These are phyloP conservation scores for Clarias batrachus DNA, from an alignment of 2,113 vertebrate genomes.

Conservation along the genomic window DNA sequence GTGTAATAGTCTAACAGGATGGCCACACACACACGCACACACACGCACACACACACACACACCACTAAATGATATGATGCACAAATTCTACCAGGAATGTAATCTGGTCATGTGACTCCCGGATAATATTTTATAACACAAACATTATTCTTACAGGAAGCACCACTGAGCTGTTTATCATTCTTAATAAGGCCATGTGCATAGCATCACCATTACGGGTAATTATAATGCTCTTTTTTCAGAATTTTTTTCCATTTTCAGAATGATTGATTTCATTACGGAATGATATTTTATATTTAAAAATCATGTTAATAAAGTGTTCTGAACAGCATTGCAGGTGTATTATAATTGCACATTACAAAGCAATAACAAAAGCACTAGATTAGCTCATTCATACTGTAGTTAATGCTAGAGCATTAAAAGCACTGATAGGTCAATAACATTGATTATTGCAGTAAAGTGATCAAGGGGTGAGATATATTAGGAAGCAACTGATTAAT, in stretches of 20 bases:
- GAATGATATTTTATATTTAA: neutral
- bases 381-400: neutral
- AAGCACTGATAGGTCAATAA: too few species aligned
- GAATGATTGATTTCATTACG: neutral
- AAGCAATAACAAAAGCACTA: neutral
- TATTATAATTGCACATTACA: neutral
- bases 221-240: neutral
- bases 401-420: neutral
- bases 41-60: conserved; percentile 55
- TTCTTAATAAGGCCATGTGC: conserved; percentile 27
- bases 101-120: conserved; percentile 47
- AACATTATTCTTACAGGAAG: conserved; percentile 60
- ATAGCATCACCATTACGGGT: neutral
- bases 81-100: conserved; percentile 59
- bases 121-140: conserved; percentile 56
- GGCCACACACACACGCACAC: conserved; percentile 56
- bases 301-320: neutral
- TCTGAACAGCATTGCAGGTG: neutral
- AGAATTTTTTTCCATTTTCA: neutral
- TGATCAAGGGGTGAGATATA: too few species aligned
- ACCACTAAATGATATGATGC: conserved; percentile 61
- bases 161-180: conserved; percentile 12
- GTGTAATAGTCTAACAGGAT: conserved; percentile 60
- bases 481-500: too few species aligned
- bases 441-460: too few species aligned